Evolutionary conservation across 2,113 vertebrate genomes (phyloP).

Genomic region (Perca schrenkii): DNA sequence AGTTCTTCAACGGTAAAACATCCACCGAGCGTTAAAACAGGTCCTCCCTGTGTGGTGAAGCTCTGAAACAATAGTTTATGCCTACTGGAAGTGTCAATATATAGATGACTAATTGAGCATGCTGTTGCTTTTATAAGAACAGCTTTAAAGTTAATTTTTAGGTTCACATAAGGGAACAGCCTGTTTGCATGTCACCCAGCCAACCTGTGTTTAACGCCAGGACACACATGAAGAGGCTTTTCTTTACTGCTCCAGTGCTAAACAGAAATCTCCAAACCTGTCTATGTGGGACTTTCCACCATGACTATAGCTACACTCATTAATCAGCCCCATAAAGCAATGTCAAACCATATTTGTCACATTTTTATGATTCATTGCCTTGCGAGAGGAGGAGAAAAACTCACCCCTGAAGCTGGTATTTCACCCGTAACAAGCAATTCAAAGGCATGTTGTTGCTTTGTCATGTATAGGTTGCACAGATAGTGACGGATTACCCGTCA

Average conservation of each 20-base stretch:
- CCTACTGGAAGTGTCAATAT: background rate
- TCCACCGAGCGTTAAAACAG: slow-evolving; percentile 3
- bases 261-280: slow-evolving; percentile 73
- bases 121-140: slow-evolving; percentile 16
- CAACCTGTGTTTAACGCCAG: slow-evolving; percentile 57
- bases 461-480: slow-evolving; percentile 74
- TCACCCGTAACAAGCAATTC: slow-evolving; percentile 79
- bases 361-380: slow-evolving; percentile 82
- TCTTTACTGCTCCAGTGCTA: slow-evolving; percentile 67
- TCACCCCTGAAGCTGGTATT: slow-evolving; percentile 80
- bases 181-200: slow-evolving; percentile 53
- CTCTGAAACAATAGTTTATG: slow-evolving; percentile 32
- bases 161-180: slow-evolving; percentile 62
- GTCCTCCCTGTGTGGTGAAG: slow-evolving; percentile 31
- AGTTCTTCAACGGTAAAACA: slow-evolving; percentile 39
- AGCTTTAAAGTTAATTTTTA: slow-evolving; percentile 50
- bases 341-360: slow-evolving; percentile 81
- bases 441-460: slow-evolving; percentile 83
- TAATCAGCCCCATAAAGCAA: slow-evolving; percentile 84
- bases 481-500: slow-evolving; percentile 76
- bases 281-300: slow-evolving; percentile 84
- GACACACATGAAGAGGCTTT: slow-evolving; percentile 76
- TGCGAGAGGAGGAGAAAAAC: slow-evolving; percentile 60
- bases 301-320: slow-evolving; percentile 78
- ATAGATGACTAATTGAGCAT: slow-evolving; percentile 23